Evolutionary conservation across 2,113 vertebrate genomes (phyloP), one percentile per base, ranked within the genome.

Genomic region (Talpa occidentalis): DNA sequence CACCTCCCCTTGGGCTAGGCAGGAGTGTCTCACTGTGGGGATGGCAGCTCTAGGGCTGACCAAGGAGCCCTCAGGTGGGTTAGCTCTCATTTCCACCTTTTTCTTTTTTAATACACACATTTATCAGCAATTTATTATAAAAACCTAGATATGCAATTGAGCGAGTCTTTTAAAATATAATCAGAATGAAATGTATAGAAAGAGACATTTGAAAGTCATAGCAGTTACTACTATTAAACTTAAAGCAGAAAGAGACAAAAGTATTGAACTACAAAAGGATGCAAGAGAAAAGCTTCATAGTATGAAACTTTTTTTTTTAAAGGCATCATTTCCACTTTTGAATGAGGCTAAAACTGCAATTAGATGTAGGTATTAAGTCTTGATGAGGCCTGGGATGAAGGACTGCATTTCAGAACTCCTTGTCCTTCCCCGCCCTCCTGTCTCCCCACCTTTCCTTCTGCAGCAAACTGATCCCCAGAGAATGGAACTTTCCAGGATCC

Each of bases 101-200:
- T n/a, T n/a, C n/a, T n/a, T 95, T 95, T 96, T 94, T 94, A 91
- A 78, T 80, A 92, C n/a, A 97, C n/a, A n/a, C n/a, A n/a, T 86
- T 97, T 97, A 91, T 67, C 85, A 95, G 73, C 59, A 94, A 42
- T 98, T 98, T 98, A 98, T 97, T 98, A 85, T 49, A 96, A 98
- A 98, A 97, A 54, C 94, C 64, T 94, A 42, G 85, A 97, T 80
- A 98, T 89, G 96, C 90, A 77, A 96, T 83, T 88, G 42, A 90
- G 95, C 79, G 96, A 94, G 49, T 88, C 80, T 84, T 93, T 90
- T 26, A 94, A 96, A 96, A 97, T 54, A 96, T 87, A 96, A 94
- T 95, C 85, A 97, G 66, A 88, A 95, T 94, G 70, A 95, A 97
- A 97, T 91, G 72, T 94, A 16, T 96, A 95, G 79, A 96, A 98